Evolutionary conservation across 2,797 vertebrate species (phyloP).

Genomic region (Columba guinea): DNA sequence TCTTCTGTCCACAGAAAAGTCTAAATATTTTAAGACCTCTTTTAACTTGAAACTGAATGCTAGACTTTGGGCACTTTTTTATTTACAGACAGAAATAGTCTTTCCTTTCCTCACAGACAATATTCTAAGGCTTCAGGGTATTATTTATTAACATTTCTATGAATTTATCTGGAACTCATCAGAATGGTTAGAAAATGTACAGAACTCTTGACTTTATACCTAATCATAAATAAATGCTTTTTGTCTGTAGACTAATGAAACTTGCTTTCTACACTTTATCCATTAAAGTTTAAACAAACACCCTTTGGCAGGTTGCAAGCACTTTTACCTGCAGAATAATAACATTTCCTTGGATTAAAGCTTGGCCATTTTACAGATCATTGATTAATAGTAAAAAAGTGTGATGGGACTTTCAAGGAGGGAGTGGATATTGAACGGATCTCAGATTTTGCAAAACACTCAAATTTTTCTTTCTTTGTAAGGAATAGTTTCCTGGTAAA

Average conservation of each 20-base stretch:
- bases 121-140: background rate
- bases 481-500: background rate
- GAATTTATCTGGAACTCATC: background rate
- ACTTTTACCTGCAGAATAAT: conserved; percentile 24
- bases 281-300: conserved; percentile 6
- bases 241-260: background rate
- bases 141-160: background rate
- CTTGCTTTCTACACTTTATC: background rate
- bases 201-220: background rate
- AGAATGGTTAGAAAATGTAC: background rate
- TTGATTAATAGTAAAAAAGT: conserved; percentile 8
- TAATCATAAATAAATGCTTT: background rate
- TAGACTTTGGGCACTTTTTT: background rate
- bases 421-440: background rate
- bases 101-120: background rate
- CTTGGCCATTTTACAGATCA: background rate
- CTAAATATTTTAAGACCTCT: background rate
- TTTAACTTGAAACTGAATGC: background rate
- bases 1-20: background rate
- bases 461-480: background rate
- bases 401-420: background rate
- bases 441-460: background rate
- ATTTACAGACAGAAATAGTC: background rate
- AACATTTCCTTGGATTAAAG: conserved; percentile 11
- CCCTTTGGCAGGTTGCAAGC: background rate